Evolutionary conservation across 2,888 invertebrate genomes (phyloP).

Genomic region (Watsonalla binaria): DNA sequence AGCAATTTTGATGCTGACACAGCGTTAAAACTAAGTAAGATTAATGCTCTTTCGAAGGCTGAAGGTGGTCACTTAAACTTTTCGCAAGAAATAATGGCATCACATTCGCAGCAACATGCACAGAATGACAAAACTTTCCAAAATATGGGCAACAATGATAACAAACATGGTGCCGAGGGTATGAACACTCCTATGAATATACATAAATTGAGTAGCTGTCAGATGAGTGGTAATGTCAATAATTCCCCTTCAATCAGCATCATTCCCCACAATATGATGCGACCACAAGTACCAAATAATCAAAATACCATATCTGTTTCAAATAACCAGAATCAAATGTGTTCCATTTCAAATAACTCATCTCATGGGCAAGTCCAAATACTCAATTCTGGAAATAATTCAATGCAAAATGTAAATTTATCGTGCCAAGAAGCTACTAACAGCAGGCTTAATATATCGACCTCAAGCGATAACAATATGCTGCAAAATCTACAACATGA

Average conservation of each 20-base stretch:
- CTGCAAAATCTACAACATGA: conserved; percentile 62
- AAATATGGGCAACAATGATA: conserved; percentile 61
- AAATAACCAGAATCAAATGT: conserved; percentile 67
- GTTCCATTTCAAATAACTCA: conserved; percentile 52
- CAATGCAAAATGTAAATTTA: conserved; percentile 62
- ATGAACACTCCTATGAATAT: conserved; percentile 58
- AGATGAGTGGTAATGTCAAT: conserved; percentile 56
- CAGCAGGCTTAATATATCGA: conserved; percentile 54
- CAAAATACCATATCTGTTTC: conserved; percentile 54
- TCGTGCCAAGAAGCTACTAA: conserved; percentile 64
- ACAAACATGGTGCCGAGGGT: conserved; percentile 52
- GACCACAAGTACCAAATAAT: conserved; percentile 56
- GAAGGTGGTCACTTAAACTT: conserved; percentile 72
- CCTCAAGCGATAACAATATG: conserved; percentile 47
- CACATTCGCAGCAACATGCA: conserved; percentile 66
- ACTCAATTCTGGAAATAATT: conserved; percentile 61
- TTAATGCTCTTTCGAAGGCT: conserved; percentile 67
- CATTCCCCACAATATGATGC: conserved; percentile 64
- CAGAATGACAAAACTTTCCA: conserved; percentile 69
- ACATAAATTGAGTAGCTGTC: conserved; percentile 69
- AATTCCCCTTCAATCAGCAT: conserved; percentile 64
- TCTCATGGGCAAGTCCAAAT: conserved; percentile 63
- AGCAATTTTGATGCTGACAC: conserved; percentile 70
- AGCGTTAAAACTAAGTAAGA: conserved; percentile 68
- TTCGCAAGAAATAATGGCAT: conserved; percentile 70